Percentiles rank a stretch among this genome's conserved stretches.
phyloP scores from a whole-genome alignment of 2,888 invertebrate species.

The Mongoloraphidia duomilia region DNA sequence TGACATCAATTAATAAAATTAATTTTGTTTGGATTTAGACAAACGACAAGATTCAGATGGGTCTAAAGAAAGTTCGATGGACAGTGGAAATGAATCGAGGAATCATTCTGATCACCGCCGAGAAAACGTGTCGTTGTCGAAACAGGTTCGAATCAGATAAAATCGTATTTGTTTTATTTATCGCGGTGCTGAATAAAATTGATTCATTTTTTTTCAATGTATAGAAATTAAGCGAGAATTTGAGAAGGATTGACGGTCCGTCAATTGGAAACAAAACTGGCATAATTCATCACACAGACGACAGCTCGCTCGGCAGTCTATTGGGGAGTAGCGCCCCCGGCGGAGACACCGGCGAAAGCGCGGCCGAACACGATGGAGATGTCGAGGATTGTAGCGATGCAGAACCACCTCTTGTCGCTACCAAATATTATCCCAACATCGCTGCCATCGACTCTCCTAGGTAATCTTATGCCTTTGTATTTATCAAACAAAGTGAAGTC shows the following conservation, averaged over 20 bases:
- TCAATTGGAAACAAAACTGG: not conserved
- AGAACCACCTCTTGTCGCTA: constrained; percentile 32
- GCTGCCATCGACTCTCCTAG: constrained; percentile 41
- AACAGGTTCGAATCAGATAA: constrained; percentile 34
- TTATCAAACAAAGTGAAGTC: not conserved
- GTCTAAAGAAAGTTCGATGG: constrained; percentile 69
- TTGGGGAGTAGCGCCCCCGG: constrained; percentile 4
- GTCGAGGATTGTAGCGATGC: constrained; percentile 78
- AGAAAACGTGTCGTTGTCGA: constrained; percentile 30
- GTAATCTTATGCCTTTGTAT: constrained; percentile 20
- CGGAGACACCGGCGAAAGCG: constrained; percentile 5
- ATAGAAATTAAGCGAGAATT: too few relatives aligned
- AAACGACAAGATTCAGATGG: constrained; percentile 54
- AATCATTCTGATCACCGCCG: constrained; percentile 41
- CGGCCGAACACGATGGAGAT: constrained; percentile 75
- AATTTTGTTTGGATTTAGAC: constrained; percentile 30
- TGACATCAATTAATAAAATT: too few relatives aligned
- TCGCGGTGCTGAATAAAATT: not conserved
- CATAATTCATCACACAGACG: constrained; percentile 44
- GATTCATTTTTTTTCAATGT: not conserved
- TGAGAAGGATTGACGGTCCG: too few relatives aligned
- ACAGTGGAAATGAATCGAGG: constrained; percentile 52
- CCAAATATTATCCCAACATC: constrained; percentile 43
- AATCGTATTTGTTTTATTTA: not conserved
- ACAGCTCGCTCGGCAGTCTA: constrained; percentile 51